These are phyloP conservation scores for Larimichthys polyactis DNA, from an alignment of 2,113 vertebrate species.

Conservation along the genomic window DNA sequence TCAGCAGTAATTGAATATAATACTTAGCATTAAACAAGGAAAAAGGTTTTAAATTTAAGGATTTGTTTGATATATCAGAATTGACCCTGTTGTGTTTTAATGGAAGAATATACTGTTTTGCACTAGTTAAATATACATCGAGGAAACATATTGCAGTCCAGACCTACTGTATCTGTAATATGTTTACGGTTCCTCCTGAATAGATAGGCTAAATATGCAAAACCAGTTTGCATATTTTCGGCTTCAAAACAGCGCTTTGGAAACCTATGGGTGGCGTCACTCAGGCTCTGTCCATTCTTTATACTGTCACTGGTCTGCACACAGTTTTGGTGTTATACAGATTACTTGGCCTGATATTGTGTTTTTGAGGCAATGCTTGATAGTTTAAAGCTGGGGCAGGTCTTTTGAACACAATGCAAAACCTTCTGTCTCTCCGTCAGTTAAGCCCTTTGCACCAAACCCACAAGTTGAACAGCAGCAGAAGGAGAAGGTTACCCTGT, in stretches of 20 bases:
- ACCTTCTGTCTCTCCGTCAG: too few relatives aligned
- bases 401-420: too few relatives aligned
- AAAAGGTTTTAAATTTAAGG: too few relatives aligned
- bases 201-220: not conserved
- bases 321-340: not conserved
- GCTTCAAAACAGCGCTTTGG: too few relatives aligned
- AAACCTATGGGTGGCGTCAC: too few relatives aligned
- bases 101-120: not conserved
- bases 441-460: too few relatives aligned
- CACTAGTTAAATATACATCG: not conserved
- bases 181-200: not conserved
- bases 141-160: not conserved
- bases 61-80: not conserved
- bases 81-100: not conserved
- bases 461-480: too few relatives aligned
- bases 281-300: too few relatives aligned
- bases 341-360: not conserved
- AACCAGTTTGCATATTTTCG: too few relatives aligned
- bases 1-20: not conserved
- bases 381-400: too few relatives aligned
- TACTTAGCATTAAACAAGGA: not conserved
- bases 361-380: not conserved
- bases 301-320: too few relatives aligned
- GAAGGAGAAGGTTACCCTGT: too few relatives aligned
- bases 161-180: not conserved